A percentile compares a stretch with the other conserved stretches of the same genome.
Conservation (phyloP, 2,888 invertebrate species). For the Gari tellinella region DNA sequence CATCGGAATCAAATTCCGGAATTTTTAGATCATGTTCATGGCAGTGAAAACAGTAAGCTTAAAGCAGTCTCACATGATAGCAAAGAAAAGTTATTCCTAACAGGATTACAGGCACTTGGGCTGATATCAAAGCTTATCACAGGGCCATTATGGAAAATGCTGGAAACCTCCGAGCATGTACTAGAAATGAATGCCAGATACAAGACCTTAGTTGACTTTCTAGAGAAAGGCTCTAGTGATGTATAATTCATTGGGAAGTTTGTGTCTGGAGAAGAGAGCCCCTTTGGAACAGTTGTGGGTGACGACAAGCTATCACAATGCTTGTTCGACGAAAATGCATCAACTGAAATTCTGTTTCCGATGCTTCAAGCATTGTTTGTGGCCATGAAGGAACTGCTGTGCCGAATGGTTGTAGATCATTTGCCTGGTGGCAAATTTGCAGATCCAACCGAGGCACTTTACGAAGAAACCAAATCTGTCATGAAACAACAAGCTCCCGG, state of each 20-base stretch:
- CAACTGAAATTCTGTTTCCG: slow-evolving; percentile 10
- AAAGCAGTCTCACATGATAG: slow-evolving; percentile 26
- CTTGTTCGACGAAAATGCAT: slow-evolving; percentile 6
- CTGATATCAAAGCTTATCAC: slow-evolving; percentile 25
- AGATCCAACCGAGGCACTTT: slow-evolving; percentile 7
- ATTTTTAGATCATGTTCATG: slow-evolving; percentile 25
- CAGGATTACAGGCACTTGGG: slow-evolving; percentile 24
- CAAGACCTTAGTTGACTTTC: slow-evolving; percentile 17
- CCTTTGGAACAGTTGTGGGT: slow-evolving; percentile 7
- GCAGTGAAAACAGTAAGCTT: slow-evolving; percentile 12
- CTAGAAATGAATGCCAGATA: slow-evolving; percentile 24
- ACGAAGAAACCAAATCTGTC: slow-evolving; percentile 24
- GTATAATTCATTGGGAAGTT: slow-evolving; percentile 4
- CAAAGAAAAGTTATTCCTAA: slow-evolving; percentile 23
- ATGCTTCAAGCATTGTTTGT: slow-evolving; percentile 20
- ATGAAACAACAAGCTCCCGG: slow-evolving; percentile 56
- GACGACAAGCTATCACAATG: slow-evolving; percentile 1
- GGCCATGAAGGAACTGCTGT: slow-evolving; percentile 21
- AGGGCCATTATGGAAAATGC: slow-evolving; percentile 23
- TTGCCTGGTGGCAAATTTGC: slow-evolving; percentile 44
- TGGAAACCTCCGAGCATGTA: slow-evolving; percentile 31
- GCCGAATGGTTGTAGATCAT: slow-evolving; percentile 35
- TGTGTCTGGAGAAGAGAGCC: slow-evolving; percentile 10
- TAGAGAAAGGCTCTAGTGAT: slow-evolving; percentile 6
- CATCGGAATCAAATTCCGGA: slow-evolving; percentile 5